Percentiles rank a stretch among this genome's conserved stretches.
These are phyloP conservation scores for Psophia crepitans DNA, from an alignment of 2,113 vertebrate genomes.

Conservation along the genomic window DNA sequence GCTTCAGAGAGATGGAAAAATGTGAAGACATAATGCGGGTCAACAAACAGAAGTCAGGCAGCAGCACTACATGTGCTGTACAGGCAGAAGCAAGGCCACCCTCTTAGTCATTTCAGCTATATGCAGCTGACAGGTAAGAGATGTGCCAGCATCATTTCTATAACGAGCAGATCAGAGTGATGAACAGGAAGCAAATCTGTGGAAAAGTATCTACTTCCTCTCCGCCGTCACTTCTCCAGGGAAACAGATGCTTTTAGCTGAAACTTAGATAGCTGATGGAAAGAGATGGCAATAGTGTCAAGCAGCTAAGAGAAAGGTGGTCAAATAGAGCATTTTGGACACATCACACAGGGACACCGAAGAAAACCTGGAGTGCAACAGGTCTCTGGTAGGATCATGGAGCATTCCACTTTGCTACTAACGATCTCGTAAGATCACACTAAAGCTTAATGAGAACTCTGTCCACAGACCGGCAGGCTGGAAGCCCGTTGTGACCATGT, in stretches of 20 bases:
- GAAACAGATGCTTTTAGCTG: not conserved
- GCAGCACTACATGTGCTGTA: not conserved
- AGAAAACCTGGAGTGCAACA: not conserved
- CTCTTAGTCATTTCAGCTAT: not conserved
- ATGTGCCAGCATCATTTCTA: not conserved
- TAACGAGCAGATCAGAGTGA: not conserved
- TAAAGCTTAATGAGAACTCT: not conserved
- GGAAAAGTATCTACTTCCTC: not conserved
- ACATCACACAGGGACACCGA: not conserved
- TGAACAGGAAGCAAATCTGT: not conserved
- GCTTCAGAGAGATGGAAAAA: not conserved
- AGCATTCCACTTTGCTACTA: not conserved
- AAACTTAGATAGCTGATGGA: not conserved
- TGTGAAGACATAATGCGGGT: accelerated
- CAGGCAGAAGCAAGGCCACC: not conserved
- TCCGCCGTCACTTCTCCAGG: not conserved
- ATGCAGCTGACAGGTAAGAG: not conserved
- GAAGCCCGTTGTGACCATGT: not conserved
- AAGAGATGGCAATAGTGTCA: not conserved
- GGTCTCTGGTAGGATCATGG: not conserved
- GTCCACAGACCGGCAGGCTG: not conserved
- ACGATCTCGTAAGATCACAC: not conserved
- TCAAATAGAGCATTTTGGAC: not conserved
- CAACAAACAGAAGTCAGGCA: not conserved
- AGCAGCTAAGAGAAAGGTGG: not conserved